phyloP scores from a whole-genome alignment of 2,888 invertebrate genomes.

The Nephrocerus scutellatus region DNA sequence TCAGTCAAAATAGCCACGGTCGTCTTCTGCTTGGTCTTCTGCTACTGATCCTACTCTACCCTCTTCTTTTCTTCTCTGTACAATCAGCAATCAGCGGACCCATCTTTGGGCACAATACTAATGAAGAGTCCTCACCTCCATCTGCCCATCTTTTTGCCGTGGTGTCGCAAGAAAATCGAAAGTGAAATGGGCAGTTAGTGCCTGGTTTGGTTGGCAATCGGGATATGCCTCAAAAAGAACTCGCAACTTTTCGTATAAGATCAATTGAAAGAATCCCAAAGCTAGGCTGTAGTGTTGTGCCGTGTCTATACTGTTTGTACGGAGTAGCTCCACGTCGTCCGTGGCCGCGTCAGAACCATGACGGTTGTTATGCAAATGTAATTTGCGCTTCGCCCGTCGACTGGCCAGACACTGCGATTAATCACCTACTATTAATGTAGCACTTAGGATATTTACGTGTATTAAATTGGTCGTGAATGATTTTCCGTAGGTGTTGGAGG shows the following conservation, averaged over 20 bases:
- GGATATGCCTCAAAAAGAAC: constrained; percentile 17
- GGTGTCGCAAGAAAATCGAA: neutral
- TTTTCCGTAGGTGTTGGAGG: constrained; percentile 20
- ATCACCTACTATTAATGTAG: constrained; percentile 46
- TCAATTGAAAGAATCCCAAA: constrained; percentile 20
- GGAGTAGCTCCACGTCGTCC: no score
- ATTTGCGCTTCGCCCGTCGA: constrained; percentile 5
- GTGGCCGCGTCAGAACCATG: no score
- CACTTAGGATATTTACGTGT: constrained; percentile 43
- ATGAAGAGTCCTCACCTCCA: constrained; percentile 13
- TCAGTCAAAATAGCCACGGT: constrained; percentile 1
- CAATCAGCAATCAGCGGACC: no score
- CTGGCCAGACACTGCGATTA: constrained; percentile 38
- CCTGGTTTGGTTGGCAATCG: constrained; percentile 20
- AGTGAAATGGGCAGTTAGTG: constrained; percentile 12
- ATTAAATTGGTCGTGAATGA: constrained; percentile 35
- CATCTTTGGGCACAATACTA: constrained; percentile 16
- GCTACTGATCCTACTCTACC: no score
- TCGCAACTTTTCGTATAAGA: constrained; percentile 20
- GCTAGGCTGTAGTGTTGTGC: no score
- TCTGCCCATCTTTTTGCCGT: no score
- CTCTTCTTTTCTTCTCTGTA: no score
- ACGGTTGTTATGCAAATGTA: no score
- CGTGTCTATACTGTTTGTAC: no score
- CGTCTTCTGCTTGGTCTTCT: constrained; percentile 5